These are phyloP conservation scores for Eupithecia dodoneata DNA, from an alignment of 2,888 invertebrate genomes.

Conservation along the genomic window DNA sequence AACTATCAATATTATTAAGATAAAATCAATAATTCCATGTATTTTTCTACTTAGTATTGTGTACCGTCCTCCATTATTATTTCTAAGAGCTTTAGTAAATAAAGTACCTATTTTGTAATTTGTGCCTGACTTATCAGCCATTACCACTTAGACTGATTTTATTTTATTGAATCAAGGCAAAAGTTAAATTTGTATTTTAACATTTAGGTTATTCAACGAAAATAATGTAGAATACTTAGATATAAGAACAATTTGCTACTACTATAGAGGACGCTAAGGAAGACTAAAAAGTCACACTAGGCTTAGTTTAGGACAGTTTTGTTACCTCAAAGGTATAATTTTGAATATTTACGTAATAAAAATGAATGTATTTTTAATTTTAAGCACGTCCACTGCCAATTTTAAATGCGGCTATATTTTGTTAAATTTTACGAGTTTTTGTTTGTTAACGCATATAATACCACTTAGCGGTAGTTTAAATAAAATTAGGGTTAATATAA, in stretches of 20 bases:
- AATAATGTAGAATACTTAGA: constrained; percentile 9
- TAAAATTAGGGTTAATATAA: neutral
- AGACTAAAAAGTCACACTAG: constrained; percentile 13
- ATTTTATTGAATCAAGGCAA: neutral
- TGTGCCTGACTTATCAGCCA: constrained; percentile 38
- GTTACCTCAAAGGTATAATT: constrained; percentile 31
- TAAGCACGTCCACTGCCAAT: constrained; percentile 23
- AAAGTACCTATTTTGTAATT: constrained; percentile 2
- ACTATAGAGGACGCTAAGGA: neutral
- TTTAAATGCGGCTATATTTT: neutral
- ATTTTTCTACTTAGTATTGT: constrained; percentile 5
- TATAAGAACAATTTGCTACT: neutral
- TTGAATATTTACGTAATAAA: neutral
- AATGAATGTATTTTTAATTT: neutral
- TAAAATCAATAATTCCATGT: neutral
- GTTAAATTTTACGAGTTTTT: neutral
- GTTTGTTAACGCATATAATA: neutral
- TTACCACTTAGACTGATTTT: constrained; percentile 41
- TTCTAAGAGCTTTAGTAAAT: neutral
- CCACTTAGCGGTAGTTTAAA: neutral
- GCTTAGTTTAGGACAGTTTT: constrained; percentile 39
- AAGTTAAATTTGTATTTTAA: neutral
- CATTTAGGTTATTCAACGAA: constrained; percentile 26
- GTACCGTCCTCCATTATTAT: constrained; percentile 2
- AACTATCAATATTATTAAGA: neutral